These are phyloP conservation scores for Microplitis manilae DNA, from an alignment of 2,888 invertebrate species.

Conservation along the genomic window DNA sequence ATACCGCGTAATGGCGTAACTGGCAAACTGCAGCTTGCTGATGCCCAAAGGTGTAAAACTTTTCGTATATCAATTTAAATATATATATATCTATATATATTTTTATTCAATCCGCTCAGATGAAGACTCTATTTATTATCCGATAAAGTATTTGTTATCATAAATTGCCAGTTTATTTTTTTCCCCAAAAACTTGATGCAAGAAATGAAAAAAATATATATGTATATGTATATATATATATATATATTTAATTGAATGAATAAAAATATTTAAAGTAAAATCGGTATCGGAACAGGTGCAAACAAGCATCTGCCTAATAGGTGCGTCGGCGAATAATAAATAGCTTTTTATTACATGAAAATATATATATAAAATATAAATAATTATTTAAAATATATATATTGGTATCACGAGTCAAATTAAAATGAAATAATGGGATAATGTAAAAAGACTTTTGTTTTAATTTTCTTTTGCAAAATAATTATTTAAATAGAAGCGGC, in stretches of 20 bases:
- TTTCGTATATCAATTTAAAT: conserved; percentile 16
- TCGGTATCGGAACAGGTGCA: conserved; percentile 29
- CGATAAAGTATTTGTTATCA: neutral
- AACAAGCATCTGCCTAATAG: conserved; percentile 32
- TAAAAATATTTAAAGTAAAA: neutral
- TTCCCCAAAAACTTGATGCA: too few species aligned
- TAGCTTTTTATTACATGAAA: neutral
- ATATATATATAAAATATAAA: neutral
- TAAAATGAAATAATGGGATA: conserved; percentile 18
- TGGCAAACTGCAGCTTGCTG: conserved; percentile 36
- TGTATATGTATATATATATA: too few species aligned
- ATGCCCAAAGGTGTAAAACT: conserved; percentile 35
- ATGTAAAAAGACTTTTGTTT: conserved; percentile 3
- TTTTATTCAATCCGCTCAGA: neutral
- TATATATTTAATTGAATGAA: neutral
- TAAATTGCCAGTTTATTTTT: neutral
- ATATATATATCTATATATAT: conserved; percentile 4
- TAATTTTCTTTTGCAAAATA: conserved; percentile 12
- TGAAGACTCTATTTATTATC: neutral
- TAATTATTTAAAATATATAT: too few species aligned
- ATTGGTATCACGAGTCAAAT: neutral
- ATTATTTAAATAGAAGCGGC: conserved; percentile 41
- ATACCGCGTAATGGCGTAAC: conserved; percentile 34
- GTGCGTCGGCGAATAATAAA: conserved; percentile 9
- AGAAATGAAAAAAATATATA: too few species aligned